A percentile compares a stretch with the other conserved stretches of the same genome.
These are phyloP conservation scores for Parambassis ranga DNA, from an alignment of 2,797 vertebrate genomes.

Conservation along the genomic window DNA sequence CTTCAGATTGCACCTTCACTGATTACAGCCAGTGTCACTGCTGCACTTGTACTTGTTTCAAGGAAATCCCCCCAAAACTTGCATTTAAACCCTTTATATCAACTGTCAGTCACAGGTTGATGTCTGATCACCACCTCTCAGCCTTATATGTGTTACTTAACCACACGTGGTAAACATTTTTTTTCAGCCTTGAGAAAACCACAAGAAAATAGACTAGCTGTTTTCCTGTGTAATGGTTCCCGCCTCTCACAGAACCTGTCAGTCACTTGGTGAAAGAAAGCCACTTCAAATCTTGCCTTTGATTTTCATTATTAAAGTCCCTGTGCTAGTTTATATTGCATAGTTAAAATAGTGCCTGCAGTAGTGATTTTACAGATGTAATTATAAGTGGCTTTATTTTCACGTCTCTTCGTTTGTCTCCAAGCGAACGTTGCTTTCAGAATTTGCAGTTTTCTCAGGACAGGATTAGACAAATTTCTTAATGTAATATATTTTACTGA, in stretches of 20 bases:
- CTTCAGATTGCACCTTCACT: constrained; percentile 16
- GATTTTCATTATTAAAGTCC: background rate
- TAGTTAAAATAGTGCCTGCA: background rate
- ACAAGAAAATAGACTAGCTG: background rate
- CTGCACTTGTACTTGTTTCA: background rate
- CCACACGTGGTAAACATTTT: background rate
- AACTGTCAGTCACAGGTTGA: background rate
- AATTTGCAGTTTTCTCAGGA: background rate
- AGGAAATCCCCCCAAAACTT: constrained; percentile 8
- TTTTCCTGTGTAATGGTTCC: background rate
- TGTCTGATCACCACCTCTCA: background rate
- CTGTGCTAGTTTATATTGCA: background rate
- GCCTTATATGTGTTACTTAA: background rate
- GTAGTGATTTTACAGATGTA: background rate
- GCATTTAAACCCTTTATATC: background rate
- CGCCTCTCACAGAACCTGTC: background rate
- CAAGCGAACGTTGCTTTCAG: background rate
- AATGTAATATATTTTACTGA: background rate
- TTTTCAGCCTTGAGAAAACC: background rate
- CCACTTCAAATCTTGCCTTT: background rate
- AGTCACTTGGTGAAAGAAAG: background rate
- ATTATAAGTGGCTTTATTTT: background rate
- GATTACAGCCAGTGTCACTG: background rate
- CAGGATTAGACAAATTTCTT: background rate
- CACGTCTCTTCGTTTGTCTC: background rate